Conservation (phyloP, 2,888 invertebrate species). For the Ctenicera cuprea region DNA sequence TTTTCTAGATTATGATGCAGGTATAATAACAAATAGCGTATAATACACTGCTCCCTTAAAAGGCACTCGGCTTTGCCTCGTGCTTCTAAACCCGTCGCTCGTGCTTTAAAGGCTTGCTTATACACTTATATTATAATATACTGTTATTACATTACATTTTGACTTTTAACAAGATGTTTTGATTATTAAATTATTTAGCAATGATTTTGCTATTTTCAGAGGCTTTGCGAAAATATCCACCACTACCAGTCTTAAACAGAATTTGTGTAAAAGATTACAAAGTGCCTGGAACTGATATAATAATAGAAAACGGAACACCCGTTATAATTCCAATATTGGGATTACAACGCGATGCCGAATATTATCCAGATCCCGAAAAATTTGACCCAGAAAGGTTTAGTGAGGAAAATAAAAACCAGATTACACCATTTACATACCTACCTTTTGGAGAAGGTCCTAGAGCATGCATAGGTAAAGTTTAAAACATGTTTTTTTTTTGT, state of each 20-base stretch:
- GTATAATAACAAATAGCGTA: no score
- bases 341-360: conserved; percentile 62
- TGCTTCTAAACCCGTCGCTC: no score
- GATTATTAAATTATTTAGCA: neutral
- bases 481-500: neutral
- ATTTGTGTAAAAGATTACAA: conserved; percentile 9
- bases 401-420: conserved; percentile 73
- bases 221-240: conserved; percentile 4
- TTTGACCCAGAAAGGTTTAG: conserved; percentile 79
- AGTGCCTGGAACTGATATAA: neutral
- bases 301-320: conserved; percentile 58
- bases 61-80: no score
- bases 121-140: no score
- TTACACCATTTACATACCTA: conserved; percentile 75
- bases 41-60: no score
- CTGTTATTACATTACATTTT: no score
- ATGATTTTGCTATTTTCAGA: neutral
- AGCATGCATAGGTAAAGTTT: conserved; percentile 66
- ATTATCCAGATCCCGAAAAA: conserved; percentile 75
- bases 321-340: conserved; percentile 60
- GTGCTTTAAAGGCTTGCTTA: no score
- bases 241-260: neutral
- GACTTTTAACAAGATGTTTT: no score
- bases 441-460: conserved; percentile 76
- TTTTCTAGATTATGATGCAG: no score